phyloP scores from a whole-genome alignment of 2,113 vertebrate genomes.

The Leucopsar rothschildi region DNA sequence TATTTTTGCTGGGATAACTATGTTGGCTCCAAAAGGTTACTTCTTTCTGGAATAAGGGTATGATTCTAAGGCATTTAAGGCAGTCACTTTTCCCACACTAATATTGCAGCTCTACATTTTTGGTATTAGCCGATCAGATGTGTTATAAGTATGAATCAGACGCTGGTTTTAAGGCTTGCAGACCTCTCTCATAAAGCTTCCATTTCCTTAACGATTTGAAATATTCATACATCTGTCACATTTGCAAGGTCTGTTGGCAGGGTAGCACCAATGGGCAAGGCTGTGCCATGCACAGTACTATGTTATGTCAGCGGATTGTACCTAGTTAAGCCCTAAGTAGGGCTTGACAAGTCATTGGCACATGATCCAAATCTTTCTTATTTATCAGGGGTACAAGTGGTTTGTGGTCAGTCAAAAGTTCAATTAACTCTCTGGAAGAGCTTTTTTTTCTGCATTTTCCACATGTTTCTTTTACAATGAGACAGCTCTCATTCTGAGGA shows the following conservation, averaged over 20 bases:
- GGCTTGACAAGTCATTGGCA: constrained; percentile 43
- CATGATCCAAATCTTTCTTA: constrained; percentile 4
- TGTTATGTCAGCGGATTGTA: constrained; percentile 21
- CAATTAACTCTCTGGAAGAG: constrained; percentile 37
- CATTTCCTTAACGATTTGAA: constrained; percentile 31
- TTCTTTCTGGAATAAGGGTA: neutral
- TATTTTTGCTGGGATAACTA: neutral
- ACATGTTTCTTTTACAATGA: neutral
- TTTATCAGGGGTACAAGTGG: constrained; percentile 50
- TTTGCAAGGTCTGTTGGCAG: neutral
- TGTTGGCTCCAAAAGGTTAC: neutral
- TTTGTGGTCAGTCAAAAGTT: constrained; percentile 56
- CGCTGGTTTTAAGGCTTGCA: constrained; percentile 33
- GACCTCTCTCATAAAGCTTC: constrained; percentile 24
- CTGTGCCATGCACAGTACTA: constrained; percentile 21
- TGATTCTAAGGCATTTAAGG: neutral
- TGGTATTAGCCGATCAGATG: neutral
- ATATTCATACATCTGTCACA: constrained; percentile 1
- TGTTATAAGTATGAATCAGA: constrained; percentile 38
- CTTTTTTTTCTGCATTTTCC: constrained; percentile 20
- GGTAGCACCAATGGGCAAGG: neutral
- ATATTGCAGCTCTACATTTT: constrained; percentile 3
- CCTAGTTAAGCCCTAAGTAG: constrained; percentile 43
- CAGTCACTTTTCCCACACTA: constrained; percentile 32
- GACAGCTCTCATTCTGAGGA: neutral